Conservation (phyloP, 2,888 invertebrate genomes). For the Melikaiella ostensackeni region DNA sequence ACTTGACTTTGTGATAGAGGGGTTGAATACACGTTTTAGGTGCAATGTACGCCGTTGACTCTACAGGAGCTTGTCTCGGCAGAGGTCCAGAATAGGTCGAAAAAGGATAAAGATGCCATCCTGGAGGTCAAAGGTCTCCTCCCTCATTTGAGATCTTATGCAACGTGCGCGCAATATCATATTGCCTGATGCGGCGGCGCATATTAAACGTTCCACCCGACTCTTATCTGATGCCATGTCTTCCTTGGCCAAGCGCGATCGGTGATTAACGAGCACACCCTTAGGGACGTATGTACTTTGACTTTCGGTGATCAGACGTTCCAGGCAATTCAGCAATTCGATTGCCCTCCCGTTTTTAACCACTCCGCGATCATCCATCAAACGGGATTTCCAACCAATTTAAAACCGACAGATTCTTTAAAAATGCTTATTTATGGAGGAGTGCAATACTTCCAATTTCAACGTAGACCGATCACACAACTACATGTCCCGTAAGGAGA, state of each 20-base stretch:
- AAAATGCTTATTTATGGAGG: neutral
- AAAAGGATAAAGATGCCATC: constrained; percentile 68
- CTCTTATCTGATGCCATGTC: constrained; percentile 58
- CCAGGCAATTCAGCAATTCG: constrained; percentile 20
- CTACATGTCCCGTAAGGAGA: no score
- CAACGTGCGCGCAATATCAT: constrained; percentile 71
- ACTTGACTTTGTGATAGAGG: no score
- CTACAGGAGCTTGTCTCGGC: constrained; percentile 21
- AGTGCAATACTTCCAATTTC: no score
- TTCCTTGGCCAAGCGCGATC: constrained; percentile 54
- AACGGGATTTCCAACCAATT: constrained; percentile 27
- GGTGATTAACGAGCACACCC: constrained; percentile 53
- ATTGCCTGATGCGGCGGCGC: constrained; percentile 62
- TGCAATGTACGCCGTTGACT: no score
- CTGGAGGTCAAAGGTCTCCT: constrained; percentile 63
- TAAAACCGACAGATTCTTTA: constrained; percentile 9
- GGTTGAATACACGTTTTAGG: no score
- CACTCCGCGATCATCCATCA: constrained; percentile 20
- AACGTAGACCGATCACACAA: no score
- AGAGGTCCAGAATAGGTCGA: constrained; percentile 40
- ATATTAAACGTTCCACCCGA: constrained; percentile 64
- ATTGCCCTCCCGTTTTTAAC: constrained; percentile 5
- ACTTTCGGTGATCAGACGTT: constrained; percentile 31
- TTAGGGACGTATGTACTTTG: constrained; percentile 42
- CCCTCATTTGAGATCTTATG: constrained; percentile 72